Conservation (phyloP, 2,113 vertebrate species). For the Onychorhynchus coronatus region DNA sequence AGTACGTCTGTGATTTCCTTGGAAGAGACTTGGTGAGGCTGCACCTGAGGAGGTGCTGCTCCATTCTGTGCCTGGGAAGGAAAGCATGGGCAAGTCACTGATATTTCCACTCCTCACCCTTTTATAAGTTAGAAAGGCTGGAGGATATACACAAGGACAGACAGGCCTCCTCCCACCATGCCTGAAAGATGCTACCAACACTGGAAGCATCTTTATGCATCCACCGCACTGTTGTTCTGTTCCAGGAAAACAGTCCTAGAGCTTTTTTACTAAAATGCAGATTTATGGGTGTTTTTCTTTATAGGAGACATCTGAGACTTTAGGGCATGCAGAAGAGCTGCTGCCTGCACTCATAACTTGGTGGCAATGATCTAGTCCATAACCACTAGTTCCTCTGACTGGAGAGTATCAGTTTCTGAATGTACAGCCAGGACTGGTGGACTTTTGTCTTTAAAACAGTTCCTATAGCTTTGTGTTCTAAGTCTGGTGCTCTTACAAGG, state of each 20-base stretch:
- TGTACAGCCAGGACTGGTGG: neutral
- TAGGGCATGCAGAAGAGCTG: neutral
- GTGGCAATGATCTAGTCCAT: neutral
- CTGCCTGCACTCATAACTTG: neutral
- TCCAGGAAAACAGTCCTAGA: neutral
- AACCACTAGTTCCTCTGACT: neutral
- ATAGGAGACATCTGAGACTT: neutral
- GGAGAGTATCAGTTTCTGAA: neutral
- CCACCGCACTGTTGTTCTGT: neutral
- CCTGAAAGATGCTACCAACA: neutral
- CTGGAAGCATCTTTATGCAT: neutral
- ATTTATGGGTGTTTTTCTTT: neutral
- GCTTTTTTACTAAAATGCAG: neutral
- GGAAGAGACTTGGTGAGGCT: constrained; percentile 65
- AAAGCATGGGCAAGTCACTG: neutral
- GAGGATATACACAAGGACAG: neutral
- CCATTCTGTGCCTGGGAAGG: constrained; percentile 75
- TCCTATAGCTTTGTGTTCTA: no score
- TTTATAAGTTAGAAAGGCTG: neutral
- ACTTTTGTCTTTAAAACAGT: no score
- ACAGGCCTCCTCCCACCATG: neutral
- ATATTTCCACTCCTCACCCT: neutral
- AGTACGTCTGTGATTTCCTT: constrained; percentile 85
- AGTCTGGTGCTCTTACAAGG: neutral
- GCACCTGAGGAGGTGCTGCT: constrained; percentile 63